Percentiles rank a stretch among this genome's conserved stretches.
These are phyloP conservation scores for Hylia prasina DNA, from an alignment of 2,113 vertebrate genomes.

Conservation along the genomic window DNA sequence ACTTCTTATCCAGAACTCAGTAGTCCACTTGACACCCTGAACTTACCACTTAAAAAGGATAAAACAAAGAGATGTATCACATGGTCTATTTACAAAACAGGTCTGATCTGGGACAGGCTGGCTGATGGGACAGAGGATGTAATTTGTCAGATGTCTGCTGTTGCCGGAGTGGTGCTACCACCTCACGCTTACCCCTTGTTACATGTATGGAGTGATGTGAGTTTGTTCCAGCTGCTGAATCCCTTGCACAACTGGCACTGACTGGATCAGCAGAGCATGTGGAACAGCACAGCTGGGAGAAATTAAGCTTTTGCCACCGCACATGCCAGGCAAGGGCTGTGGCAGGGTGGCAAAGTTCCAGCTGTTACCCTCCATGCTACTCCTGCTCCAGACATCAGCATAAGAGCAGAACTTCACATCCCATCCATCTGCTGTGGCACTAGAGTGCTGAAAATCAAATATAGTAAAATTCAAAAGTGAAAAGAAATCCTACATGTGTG, in stretches of 20 bases:
- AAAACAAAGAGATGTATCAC: background rate
- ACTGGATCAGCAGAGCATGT: background rate
- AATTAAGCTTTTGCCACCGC: background rate
- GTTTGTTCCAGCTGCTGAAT: background rate
- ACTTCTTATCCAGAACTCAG: background rate
- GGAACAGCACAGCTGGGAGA: background rate
- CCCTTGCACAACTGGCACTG: background rate
- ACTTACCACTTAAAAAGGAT: background rate
- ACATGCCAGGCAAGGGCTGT: background rate
- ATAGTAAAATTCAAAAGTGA: background rate
- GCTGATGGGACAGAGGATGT: background rate
- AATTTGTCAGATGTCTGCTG: background rate
- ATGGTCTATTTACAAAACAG: background rate
- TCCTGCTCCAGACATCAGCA: rapidly evolving
- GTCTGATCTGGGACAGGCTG: rapidly evolving
- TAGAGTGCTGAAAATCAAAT: background rate
- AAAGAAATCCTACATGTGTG: background rate
- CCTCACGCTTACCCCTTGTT: background rate
- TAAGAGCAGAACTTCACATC: background rate
- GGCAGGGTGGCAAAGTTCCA: background rate
- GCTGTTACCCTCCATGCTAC: rapidly evolving
- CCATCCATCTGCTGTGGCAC: background rate
- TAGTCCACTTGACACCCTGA: background rate
- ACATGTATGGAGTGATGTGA: background rate
- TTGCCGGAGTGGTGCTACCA: background rate